Evolutionary conservation across 2,888 invertebrate species (phyloP), one percentile per base, ranked within the genome.

Genomic region (Caenorhabditis doughertyi): DNA sequence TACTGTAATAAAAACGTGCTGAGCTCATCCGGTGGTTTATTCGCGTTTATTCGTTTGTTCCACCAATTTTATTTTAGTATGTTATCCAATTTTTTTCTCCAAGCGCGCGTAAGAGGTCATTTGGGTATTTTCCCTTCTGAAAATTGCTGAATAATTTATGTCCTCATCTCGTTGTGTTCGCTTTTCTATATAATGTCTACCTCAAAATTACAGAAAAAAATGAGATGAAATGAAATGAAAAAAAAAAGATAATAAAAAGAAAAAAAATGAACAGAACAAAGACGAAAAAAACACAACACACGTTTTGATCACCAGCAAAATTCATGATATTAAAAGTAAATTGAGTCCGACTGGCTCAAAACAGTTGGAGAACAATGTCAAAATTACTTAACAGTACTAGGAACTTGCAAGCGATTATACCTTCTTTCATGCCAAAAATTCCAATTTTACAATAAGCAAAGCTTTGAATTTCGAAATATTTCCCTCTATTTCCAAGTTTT

Each of bases 71-170:
- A n/a, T 60, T n/a, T 13, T 1, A 44, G 13, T 60, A 13, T n/a
- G n/a, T 42, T 23, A 25, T 29, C 32, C 49, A 49, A 29, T 21
- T 49, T 42, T 70, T 27, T 18, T 47, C 16, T 47, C 47, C 71
- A 56, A 21, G 55, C 56, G 27, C 44, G 29, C 23, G 39, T 58
- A 62, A 72, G 39, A 72, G 73, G 64, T 21, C 64, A 73, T 62
- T 51, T 53, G 49, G 65, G 32, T 25, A 35, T 65, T 53, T 73
- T 42, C 29, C 47, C 39, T 72, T 62, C 64, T 16, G 53, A 55
- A 62, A 62, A 64, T 42, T 73, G 8, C 4, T 73, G 73, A 73
- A 73, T 73, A 62, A 73, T 73, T 51, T 64, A 73, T 62, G 18
- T 1, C 8, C 53, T 60, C 47, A 71, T 71, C 58, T 47, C 32